A percentile compares a stretch with the other conserved stretches of the same genome.
phyloP scores from a whole-genome alignment of 1,140 invertebrate genomes.

The Temnothorax longispinosus region DNA sequence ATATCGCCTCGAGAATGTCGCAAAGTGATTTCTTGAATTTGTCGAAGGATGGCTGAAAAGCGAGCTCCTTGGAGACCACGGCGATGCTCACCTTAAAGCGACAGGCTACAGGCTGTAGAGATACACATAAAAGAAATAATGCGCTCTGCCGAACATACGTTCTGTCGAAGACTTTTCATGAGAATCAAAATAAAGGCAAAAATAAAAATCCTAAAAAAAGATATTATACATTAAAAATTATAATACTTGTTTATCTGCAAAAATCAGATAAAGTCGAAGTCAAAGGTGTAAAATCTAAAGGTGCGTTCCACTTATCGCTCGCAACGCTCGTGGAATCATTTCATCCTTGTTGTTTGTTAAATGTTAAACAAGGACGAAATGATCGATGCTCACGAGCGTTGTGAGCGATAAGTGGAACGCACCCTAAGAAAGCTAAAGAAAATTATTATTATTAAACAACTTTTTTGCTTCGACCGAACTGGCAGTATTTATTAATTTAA shows the following conservation, averaged over 20 bases:
- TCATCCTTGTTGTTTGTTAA: too few species aligned
- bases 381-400: too few species aligned
- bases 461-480: too few species aligned
- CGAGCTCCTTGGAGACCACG: conserved; percentile 89
- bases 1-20: conserved; percentile 90
- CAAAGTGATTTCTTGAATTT: conserved; percentile 91
- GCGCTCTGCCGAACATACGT: not conserved
- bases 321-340: too few species aligned
- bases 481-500: too few species aligned
- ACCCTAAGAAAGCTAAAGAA: not conserved
- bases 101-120: conserved; percentile 88
- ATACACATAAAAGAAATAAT: conserved; percentile 49
- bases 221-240: not conserved
- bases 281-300: not conserved
- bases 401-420: too few species aligned
- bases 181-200: not conserved
- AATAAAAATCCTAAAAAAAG: not conserved
- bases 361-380: too few species aligned
- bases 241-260: not conserved
- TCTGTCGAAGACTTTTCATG: not conserved
- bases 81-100: conserved; percentile 91
- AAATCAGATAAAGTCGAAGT: not conserved
- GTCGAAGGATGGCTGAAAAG: conserved; percentile 92
- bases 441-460: not conserved
- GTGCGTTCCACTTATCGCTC: too few species aligned